phyloP scores from a whole-genome alignment of 2,797 vertebrate species.

The Poeciliopsis infans region DNA sequence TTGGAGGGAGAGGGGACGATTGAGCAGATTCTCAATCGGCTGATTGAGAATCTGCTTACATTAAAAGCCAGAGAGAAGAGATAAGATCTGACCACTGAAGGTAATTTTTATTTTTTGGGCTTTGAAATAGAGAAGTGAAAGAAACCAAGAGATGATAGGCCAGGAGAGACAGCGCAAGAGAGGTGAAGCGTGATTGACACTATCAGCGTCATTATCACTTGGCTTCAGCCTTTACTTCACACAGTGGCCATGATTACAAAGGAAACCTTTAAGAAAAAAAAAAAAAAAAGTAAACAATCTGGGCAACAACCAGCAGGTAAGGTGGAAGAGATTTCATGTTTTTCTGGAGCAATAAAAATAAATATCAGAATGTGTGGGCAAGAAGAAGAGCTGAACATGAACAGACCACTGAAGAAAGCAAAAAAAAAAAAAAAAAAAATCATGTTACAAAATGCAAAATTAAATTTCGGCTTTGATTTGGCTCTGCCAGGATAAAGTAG shows the following conservation, averaged over 20 bases:
- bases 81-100: conserved; percentile 75
- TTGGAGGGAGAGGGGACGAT: too few relatives aligned
- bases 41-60: conserved; percentile 80
- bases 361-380: background rate
- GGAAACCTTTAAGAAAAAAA: conserved; percentile 21
- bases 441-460: background rate
- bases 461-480: background rate
- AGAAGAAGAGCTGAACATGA: background rate
- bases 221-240: conserved; percentile 44
- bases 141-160: conserved; percentile 35
- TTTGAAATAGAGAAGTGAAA: conserved; percentile 55
- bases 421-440: background rate
- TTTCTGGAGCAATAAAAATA: background rate
- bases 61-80: conserved; percentile 62
- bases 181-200: conserved; percentile 51
- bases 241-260: conserved; percentile 29
- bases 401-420: background rate
- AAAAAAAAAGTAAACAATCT: conserved; percentile 8
- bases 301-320: background rate
- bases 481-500: background rate
- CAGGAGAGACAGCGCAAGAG: conserved; percentile 37
- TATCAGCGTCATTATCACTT: conserved; percentile 46
- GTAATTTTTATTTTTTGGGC: conserved; percentile 29
- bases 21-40: too few relatives aligned
- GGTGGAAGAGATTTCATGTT: conserved; percentile 4